Conservation (phyloP, 2,113 vertebrate genomes). For the Limanda limanda region DNA sequence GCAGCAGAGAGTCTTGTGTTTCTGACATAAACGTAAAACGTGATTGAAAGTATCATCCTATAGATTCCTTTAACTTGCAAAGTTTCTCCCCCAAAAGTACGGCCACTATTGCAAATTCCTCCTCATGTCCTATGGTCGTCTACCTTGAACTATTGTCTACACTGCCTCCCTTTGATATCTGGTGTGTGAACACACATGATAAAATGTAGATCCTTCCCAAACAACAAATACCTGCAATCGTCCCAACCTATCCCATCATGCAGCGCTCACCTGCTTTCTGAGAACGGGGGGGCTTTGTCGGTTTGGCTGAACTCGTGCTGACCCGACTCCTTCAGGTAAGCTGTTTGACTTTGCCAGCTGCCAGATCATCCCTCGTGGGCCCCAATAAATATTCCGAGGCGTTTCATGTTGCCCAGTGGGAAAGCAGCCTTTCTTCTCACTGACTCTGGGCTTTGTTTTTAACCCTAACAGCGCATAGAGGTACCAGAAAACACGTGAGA, state of each 20-base stretch:
- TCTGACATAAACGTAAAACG: too few relatives aligned
- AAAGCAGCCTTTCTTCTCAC: conserved; percentile 53
- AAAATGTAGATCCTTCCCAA: conserved; percentile 36
- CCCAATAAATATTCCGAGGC: conserved; percentile 64
- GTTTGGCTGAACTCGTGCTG: conserved; percentile 52
- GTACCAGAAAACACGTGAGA: conserved; percentile 27
- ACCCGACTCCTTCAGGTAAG: conserved; percentile 63
- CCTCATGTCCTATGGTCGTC: too few relatives aligned
- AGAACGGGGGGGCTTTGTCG: conserved; percentile 20
- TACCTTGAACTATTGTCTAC: too few relatives aligned
- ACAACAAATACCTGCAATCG: conserved; percentile 32
- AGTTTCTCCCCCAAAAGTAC: too few relatives aligned
- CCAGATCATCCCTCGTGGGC: conserved; percentile 51
- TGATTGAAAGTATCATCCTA: too few relatives aligned
- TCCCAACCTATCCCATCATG: conserved; percentile 17
- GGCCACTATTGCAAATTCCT: too few relatives aligned
- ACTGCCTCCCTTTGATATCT: too few relatives aligned
- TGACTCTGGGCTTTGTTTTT: conserved; percentile 59
- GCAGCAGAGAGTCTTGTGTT: too few relatives aligned
- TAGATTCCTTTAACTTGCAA: too few relatives aligned
- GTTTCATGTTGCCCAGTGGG: conserved; percentile 61
- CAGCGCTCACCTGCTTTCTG: conserved; percentile 28
- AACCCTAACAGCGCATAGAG: conserved; percentile 44
- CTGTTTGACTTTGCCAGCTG: conserved; percentile 63
- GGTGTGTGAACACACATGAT: conserved; percentile 22